Evolutionary conservation across 2,888 invertebrate genomes (phyloP), one percentile per base, ranked within the genome.

Genomic region (Clanis bilineata): DNA sequence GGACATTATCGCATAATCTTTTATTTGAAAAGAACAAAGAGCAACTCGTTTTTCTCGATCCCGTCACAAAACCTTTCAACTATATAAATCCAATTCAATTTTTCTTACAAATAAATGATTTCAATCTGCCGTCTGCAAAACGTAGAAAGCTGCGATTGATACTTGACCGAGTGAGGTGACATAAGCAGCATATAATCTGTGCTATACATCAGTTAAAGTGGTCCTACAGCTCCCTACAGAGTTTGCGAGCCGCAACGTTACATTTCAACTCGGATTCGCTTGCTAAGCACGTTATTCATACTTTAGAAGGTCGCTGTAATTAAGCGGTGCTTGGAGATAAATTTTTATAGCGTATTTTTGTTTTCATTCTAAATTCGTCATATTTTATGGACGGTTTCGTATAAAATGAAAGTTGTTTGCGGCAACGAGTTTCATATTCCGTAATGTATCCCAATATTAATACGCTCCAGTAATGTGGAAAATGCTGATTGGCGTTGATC

Each of bases 131-230:
- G 51, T 3, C 51, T 51, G 25, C n/a, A 28, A 51, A 51, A 51
- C 28, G 51, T 3, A 32, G 57, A 56, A 57, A 60, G 64, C 64
- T 67, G 68, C 62, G 64, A 70, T 60, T 69, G 69, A 58, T 70
- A 70, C 72, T 76, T 68, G 72, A 74, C 70, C 70, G 72, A 67
- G 64, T 65, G 63, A 66, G 63, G 60, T 69, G 59, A 58, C 54
- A 44, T 51, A 41, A 54, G 58, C 23, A 51, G 28, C 28, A 51
- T 18, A 51, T 59, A 60, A 61, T 64, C 65, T 64, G 39, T 51
- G 63, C 58, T 62, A 62, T 45, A 55, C 57, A 65, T 63, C 60
- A 57, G 44, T 10, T 18, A 51, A 23, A 51, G 51, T 51, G 32
- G 51, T 18, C 10, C 51, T 51, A 18, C 28, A 32, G 47, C 28